Evolutionary conservation across 35 echinoderm and acorn worm species (phyloP), one percentile per base, ranked within the genome.

Genomic region (Apostichopus californicus): DNA sequence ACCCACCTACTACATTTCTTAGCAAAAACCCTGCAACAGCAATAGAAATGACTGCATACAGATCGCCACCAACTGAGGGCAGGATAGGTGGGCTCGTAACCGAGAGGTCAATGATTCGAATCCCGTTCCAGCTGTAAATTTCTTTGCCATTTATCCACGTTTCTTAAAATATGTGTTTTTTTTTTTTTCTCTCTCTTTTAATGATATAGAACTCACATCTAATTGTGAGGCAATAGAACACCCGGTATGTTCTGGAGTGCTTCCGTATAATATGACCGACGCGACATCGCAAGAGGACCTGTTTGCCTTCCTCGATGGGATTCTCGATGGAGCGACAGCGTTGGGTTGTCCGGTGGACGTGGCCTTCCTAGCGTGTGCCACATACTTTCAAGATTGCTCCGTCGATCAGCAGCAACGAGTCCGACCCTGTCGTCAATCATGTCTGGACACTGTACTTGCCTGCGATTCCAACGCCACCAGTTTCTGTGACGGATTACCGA

Each of bases 201-300:
- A 10, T 9, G 18, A 68, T 9, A 68, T 18, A 83, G 80, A 83
- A 53, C 80, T 34, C n/a, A 20, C 80, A 55, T 46, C 55, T 17
- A 83, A 34, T 17, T 83, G 80, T 13, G 80, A 83, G 55, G 1
- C 80, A 34, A 34, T 83, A 54, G 80, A 83, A 13, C 46, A 55
- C 34, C 34, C 46, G n/a, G 52, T 83, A 3, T 83, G 80, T 14
- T 11, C 5, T 14, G 18, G 28, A 26, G 5, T 80, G 13, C 80
- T 83, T 56, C 80, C 80, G 54, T 83, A 83, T 53, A 17, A 46
- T 83, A 46, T 83, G 46, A 83, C 80, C 18, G 46, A 55, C 1
- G 5, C 80, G 5, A 83, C 80, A 53, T 83, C 80, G 8, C 80
- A 83, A 55, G 80, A 83, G 80, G 80, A 83, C 52, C 55, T 83